phyloP scores from a whole-genome alignment of 2,888 invertebrate species.

The Heliconius sara region DNA sequence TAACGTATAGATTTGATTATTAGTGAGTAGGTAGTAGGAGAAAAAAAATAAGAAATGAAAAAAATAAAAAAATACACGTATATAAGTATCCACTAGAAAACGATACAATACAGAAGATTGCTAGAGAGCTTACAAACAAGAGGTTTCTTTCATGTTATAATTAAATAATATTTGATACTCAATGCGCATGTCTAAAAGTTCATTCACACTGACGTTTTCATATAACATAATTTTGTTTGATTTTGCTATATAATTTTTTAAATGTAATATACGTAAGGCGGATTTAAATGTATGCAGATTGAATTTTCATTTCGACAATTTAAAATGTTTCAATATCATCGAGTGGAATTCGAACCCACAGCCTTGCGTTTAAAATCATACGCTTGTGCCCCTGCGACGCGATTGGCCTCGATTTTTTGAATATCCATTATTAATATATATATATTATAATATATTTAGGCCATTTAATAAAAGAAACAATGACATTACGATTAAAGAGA shows the following conservation, averaged over 20 bases:
- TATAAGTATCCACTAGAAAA: not conserved
- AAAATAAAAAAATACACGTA: not conserved
- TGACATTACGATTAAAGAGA: no score
- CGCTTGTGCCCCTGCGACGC: no score
- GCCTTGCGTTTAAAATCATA: no score
- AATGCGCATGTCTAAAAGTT: slow-evolving; percentile 35
- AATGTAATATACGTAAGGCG: not conserved
- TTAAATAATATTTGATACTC: slow-evolving; percentile 14
- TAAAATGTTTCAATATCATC: no score
- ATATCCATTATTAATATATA: no score
- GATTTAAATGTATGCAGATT: no score
- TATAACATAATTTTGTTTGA: not conserved
- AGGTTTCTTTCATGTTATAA: not conserved
- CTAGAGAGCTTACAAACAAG: slow-evolving; percentile 7
- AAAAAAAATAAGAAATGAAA: not conserved
- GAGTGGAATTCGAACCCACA: no score
- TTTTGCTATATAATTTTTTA: not conserved
- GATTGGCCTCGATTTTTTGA: no score
- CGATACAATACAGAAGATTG: not conserved
- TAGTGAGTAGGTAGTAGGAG: not conserved
- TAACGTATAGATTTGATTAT: not conserved
- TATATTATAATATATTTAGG: no score
- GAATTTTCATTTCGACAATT: no score
- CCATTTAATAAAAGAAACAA: not conserved
- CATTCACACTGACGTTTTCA: slow-evolving; percentile 29